These are phyloP conservation scores for Zosterops lateralis DNA, from an alignment of 2,113 vertebrate genomes.

Conservation along the genomic window DNA sequence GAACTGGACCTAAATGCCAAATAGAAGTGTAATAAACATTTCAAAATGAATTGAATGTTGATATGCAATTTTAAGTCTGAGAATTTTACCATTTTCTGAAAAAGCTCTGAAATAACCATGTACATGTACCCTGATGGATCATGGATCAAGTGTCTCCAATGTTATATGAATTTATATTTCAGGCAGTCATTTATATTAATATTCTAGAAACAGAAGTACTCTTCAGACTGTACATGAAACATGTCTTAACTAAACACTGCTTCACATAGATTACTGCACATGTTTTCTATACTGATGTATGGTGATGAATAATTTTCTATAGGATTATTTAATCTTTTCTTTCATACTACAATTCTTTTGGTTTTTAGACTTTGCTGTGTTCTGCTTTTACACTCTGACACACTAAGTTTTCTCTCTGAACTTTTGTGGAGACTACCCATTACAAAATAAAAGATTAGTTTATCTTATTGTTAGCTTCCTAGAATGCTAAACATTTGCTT, in stretches of 20 bases:
- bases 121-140: neutral
- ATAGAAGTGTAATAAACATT: neutral
- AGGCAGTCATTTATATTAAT: neutral
- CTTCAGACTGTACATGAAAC: neutral
- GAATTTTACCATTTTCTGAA: neutral
- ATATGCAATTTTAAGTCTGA: neutral
- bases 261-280: neutral
- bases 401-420: neutral
- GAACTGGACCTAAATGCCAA: neutral
- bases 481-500: constrained; percentile 30
- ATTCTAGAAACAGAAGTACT: neutral
- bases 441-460: constrained; percentile 29
- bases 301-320: neutral
- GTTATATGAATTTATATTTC: neutral
- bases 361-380: neutral
- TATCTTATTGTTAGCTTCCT: constrained; percentile 4
- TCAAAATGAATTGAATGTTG: neutral
- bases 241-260: neutral
- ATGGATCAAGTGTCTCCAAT: neutral
- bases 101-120: neutral
- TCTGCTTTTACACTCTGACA: constrained; percentile 26
- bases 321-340: neutral
- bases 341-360: neutral
- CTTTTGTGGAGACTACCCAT: neutral
- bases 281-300: neutral